These are phyloP conservation scores for Luffia ferchaultella DNA, from an alignment of 2,888 invertebrate species.

Conservation along the genomic window DNA sequence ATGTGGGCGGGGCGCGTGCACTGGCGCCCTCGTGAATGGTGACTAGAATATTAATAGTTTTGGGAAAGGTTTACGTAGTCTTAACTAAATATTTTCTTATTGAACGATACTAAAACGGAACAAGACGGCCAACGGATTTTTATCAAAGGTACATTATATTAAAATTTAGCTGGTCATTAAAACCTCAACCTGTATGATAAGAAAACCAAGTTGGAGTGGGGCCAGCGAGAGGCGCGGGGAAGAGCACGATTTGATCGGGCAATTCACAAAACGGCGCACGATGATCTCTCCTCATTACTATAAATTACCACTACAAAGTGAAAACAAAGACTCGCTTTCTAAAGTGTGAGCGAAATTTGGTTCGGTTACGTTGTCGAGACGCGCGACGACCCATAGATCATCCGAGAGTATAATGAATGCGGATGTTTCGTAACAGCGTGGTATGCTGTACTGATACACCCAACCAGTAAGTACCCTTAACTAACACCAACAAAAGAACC, in stretches of 20 bases:
- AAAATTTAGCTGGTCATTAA: no score
- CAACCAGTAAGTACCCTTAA: no score
- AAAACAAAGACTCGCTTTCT: conserved; percentile 60
- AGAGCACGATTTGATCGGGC: conserved; percentile 27
- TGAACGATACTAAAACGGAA: no score
- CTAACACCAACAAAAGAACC: no score
- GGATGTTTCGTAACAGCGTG: conserved; percentile 35
- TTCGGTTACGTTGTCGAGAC: conserved; percentile 24
- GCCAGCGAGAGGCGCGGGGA: conserved; percentile 21
- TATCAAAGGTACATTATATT: no score
- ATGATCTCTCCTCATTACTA: conserved; percentile 53
- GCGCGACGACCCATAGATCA: conserved; percentile 30
- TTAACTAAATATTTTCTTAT: no score
- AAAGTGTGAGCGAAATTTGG: conserved; percentile 46
- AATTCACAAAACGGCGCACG: conserved; percentile 44
- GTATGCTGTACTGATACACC: neutral
- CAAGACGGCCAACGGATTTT: no score
- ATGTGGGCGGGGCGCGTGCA: no score
- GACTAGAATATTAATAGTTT: no score
- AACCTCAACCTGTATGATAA: no score
- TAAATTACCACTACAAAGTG: conserved; percentile 47
- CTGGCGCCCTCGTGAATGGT: no score
- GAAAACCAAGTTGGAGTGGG: neutral
- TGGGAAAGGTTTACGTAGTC: no score
- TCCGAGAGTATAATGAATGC: conserved; percentile 30